Evolutionary conservation across 2,113 vertebrate genomes (phyloP), one percentile per base, ranked within the genome.

Genomic region (Galeopterus variegatus): DNA sequence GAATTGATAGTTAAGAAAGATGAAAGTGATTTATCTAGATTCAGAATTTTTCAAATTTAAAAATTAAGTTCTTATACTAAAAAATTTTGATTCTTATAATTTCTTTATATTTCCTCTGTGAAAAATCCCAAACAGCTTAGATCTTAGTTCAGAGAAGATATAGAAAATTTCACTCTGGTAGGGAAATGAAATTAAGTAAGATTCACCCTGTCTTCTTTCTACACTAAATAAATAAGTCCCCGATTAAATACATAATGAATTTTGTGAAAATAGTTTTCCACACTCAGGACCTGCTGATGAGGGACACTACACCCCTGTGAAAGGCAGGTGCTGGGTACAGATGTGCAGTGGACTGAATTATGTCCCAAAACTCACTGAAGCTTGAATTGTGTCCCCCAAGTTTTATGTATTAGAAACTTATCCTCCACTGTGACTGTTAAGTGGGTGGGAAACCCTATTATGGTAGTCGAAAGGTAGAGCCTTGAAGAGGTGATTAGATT

Each of bases 41-140:
- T 73, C 52, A 64, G n/a, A 73, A 65, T 50, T 93, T 96, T 84
- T 84, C 48, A 50, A 41, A 36, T 70, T 56, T 58, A 48, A 90
- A 41, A 73, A 62, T 58, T 77, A 75, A 81, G 41, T 90, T 94
- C 41, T 92, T 76, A 33, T 48, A 52, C 14, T 81, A 77, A 79
- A 24, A 75, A 50, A 17, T 67, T 81, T 72, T 50, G 31, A 93
- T 62, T 15, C 45, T 82, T 91, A 23, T 48, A n/a, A 41, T 86
- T 92, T 96, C 41, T 69, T 94, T 23, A 0, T 88, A 56, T 92
- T 79, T 93, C 56, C 31, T 75, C 26, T 79, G 80, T 82, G 62
- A 64, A 92, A 60, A 96, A 67, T 69, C 33, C n/a, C 60, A 62
- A 96, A 18, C 56, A 90, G 48, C 31, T 45, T 85, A 72, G 60